These are phyloP conservation scores for Corythornis vintsioides DNA, from an alignment of 2,113 vertebrate species.

Conservation along the genomic window DNA sequence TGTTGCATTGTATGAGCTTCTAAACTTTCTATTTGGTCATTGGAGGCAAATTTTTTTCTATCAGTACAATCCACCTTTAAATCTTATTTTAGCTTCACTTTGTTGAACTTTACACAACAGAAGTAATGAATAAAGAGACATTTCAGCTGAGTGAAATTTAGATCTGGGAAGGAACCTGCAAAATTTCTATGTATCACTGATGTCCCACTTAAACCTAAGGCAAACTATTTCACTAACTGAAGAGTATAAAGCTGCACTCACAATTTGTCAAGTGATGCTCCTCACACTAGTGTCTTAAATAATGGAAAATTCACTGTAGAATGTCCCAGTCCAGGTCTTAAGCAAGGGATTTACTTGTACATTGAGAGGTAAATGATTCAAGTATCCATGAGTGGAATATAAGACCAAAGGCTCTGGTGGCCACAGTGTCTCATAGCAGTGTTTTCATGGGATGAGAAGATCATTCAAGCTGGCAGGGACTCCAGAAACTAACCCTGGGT, in stretches of 20 bases:
- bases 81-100: conserved; percentile 28
- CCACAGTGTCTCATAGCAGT: neutral
- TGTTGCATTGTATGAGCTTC: neutral
- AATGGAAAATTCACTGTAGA: neutral
- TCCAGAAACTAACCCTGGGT: neutral
- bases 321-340: neutral
- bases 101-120: neutral
- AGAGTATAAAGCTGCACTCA: neutral
- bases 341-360: neutral
- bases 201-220: neutral
- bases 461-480: neutral
- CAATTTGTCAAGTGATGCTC: neutral
- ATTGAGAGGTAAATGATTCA: neutral
- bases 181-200: neutral
- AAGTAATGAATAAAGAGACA: neutral
- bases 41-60: neutral
- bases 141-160: neutral
- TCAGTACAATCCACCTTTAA: neutral
- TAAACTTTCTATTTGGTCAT: neutral
- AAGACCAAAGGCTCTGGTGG: neutral
- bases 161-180: neutral
- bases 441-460: neutral
- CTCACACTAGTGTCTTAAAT: neutral
- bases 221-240: neutral
- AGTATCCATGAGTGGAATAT: neutral